phyloP scores from a whole-genome alignment of 2,888 invertebrate genomes.

The Pimpla rufipes region DNA sequence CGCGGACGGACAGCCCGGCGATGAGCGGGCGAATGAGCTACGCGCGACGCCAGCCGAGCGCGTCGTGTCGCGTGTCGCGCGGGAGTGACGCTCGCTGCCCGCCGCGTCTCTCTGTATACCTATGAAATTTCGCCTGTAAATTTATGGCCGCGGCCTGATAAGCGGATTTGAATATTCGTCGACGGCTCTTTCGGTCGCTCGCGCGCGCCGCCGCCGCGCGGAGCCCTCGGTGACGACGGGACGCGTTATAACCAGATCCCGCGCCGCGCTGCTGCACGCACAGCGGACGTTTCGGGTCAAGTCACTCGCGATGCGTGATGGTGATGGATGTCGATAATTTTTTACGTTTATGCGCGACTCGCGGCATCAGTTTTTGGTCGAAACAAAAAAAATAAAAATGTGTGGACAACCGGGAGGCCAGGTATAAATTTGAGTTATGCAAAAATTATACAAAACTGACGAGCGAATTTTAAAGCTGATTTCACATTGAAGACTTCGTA shows the following conservation, averaged over 20 bases:
- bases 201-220: not conserved
- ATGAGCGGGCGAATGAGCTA: conserved; percentile 37
- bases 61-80: conserved; percentile 58
- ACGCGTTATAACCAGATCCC: conserved; percentile 17
- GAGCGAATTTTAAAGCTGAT: no score
- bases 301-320: not conserved
- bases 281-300: conserved; percentile 6
- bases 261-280: not conserved
- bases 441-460: no score
- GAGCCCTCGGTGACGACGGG: conserved; percentile 21
- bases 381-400: no score
- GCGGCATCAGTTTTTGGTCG: no score
- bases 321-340: not conserved
- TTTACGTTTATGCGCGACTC: not conserved
- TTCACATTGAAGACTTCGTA: no score
- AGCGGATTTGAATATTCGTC: conserved; percentile 71
- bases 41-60: not conserved
- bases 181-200: conserved; percentile 54
- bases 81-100: conserved; percentile 29
- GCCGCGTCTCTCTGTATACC: conserved; percentile 44
- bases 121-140: conserved; percentile 64
- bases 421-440: no score
- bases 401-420: no score
- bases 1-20: conserved; percentile 5
- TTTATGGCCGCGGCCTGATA: conserved; percentile 68